phyloP scores from a whole-genome alignment of 2,888 invertebrate species.

The Acanthosepion esculentum region DNA sequence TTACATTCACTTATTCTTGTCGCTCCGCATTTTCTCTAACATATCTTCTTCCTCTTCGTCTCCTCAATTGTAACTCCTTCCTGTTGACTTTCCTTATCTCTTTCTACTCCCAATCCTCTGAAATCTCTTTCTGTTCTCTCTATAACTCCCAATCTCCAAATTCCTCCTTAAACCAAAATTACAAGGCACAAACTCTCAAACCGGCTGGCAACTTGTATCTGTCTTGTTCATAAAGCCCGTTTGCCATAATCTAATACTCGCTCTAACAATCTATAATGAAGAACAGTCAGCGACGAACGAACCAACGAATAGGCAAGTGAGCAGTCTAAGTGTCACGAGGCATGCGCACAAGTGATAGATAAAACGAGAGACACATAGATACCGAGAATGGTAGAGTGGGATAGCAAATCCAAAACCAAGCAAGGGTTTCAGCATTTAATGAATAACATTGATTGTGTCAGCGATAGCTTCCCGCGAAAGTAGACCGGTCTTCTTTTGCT shows the following conservation, averaged over 20 bases:
- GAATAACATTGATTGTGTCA: slow-evolving; percentile 22
- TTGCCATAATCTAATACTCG: neutral
- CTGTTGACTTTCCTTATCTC: neutral
- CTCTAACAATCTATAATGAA: neutral
- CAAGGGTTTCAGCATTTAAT: neutral
- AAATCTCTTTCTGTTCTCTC: neutral
- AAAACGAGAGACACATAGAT: neutral
- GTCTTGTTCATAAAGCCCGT: neutral
- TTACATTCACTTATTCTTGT: too few species aligned
- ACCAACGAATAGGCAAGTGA: neutral
- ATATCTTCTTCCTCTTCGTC: too few species aligned
- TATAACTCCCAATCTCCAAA: neutral
- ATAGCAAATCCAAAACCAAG: neutral
- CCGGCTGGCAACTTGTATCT: neutral
- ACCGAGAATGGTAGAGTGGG: neutral
- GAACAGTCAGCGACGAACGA: neutral
- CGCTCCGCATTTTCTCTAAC: too few species aligned
- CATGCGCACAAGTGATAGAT: neutral
- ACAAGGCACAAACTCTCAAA: neutral
- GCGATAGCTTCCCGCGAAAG: neutral
- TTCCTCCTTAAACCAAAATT: neutral
- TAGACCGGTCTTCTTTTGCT: neutral
- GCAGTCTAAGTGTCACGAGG: neutral
- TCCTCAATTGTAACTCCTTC: too few species aligned
- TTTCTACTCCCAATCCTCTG: neutral